Evolutionary conservation across 2,113 vertebrate species (phyloP).

Genomic region (Suncus etruscus): DNA sequence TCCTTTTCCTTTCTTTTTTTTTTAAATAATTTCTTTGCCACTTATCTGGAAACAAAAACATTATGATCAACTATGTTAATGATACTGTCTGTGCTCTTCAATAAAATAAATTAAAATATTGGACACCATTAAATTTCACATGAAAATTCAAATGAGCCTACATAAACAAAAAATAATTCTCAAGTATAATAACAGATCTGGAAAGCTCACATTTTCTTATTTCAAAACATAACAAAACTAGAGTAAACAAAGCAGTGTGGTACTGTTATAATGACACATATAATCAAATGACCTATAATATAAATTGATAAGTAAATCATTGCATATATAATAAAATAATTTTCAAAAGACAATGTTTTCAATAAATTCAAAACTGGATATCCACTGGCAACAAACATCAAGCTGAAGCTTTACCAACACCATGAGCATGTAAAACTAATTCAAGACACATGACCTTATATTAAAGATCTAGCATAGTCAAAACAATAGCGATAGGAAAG

Average conservation of each 20-base stretch:
- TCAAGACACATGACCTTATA: not conserved
- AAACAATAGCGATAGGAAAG: not conserved
- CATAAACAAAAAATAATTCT: not conserved
- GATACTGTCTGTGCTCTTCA: too few relatives aligned
- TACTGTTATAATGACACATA: not conserved
- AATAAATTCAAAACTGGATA: constrained; percentile 7
- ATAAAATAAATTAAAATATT: not conserved
- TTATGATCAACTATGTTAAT: too few relatives aligned
- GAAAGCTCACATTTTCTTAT: not conserved
- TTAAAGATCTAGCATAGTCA: not conserved
- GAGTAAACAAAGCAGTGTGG: not conserved
- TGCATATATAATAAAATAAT: not conserved
- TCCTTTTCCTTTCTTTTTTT: too few relatives aligned
- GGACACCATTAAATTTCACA: not conserved
- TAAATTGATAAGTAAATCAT: not conserved
- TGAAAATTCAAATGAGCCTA: not conserved
- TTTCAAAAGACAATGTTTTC: constrained; percentile 9
- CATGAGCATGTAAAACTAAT: not conserved
- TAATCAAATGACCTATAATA: not conserved
- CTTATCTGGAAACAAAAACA: too few relatives aligned
- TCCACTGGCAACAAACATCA: not conserved
- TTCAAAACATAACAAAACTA: not conserved
- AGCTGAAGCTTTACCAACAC: not conserved
- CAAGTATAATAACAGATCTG: not conserved
- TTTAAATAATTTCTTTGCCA: too few relatives aligned